Conservation (phyloP, 2,888 invertebrate species). For the Criorhina ranunculi region DNA sequence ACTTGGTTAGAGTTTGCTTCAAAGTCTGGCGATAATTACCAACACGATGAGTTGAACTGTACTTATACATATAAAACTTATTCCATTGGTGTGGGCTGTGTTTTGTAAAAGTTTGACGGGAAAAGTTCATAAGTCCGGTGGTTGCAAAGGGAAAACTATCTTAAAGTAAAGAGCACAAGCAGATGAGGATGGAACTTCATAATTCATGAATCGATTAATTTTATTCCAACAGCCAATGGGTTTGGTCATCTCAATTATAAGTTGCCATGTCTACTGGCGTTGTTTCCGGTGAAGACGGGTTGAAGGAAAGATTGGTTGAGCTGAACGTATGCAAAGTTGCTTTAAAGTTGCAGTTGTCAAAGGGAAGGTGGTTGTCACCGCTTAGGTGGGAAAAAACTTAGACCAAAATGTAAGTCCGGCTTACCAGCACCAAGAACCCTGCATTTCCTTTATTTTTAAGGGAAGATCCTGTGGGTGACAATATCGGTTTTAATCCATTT, state of each 20-base stretch:
- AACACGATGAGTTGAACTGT: conserved; percentile 21
- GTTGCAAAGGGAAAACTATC: neutral
- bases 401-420: no score
- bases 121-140: conserved; percentile 40
- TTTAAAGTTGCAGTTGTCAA: no score
- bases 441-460: no score
- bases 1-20: conserved; percentile 27
- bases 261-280: neutral
- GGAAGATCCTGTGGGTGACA: no score
- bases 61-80: conserved; percentile 10
- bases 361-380: no score
- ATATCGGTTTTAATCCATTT: no score
- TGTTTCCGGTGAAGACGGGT: no score
- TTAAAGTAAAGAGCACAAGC: conserved; percentile 1
- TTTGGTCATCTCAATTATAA: conserved; percentile 11
- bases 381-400: no score
- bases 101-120: conserved; percentile 3
- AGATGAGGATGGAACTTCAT: neutral
- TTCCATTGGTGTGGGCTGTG: neutral
- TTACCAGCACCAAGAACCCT: no score
- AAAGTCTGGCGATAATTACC: conserved; percentile 57
- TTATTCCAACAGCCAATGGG: conserved; percentile 9
- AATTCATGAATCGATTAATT: conserved; percentile 36
- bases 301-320: no score
- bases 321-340: no score